Percentiles rank a stretch among this genome's conserved stretches.
These are phyloP conservation scores for Paracentrotus lividus DNA, from an alignment of 53 echinoderm and acorn worm species.

Conservation along the genomic window DNA sequence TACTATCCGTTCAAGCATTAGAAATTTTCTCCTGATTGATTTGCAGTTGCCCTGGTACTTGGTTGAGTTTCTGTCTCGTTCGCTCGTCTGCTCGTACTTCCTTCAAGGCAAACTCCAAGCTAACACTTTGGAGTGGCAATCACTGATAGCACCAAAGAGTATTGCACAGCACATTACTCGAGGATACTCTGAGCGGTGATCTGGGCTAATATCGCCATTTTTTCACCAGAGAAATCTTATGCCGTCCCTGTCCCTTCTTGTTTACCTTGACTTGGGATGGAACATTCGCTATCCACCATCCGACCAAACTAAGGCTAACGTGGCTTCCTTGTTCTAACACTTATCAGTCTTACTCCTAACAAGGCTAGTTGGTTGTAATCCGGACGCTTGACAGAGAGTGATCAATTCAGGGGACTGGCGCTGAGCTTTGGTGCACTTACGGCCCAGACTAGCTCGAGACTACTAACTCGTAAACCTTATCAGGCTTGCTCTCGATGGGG, in stretches of 20 bases:
- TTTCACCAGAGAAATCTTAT: conserved; percentile 83
- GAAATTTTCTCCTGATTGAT: conserved; percentile 63
- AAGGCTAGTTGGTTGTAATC: conserved; percentile 79
- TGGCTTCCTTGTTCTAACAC: conserved; percentile 72
- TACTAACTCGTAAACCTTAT: too few species aligned
- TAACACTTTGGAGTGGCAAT: conserved; percentile 71
- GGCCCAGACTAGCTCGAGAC: too few species aligned
- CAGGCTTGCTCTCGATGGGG: conserved; percentile 74
- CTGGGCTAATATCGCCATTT: conserved; percentile 42
- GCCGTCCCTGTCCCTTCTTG: conserved; percentile 60
- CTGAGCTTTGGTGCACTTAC: conserved; percentile 57
- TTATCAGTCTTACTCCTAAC: conserved; percentile 72
- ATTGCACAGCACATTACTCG: conserved; percentile 73
- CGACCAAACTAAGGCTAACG: conserved; percentile 76
- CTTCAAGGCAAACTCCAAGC: conserved; percentile 73
- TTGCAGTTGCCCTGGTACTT: conserved; percentile 43
- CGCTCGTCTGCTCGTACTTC: conserved; percentile 72
- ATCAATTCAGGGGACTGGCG: conserved; percentile 73
- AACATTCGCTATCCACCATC: conserved; percentile 88
- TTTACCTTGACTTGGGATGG: conserved; percentile 80
- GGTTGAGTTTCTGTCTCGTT: conserved; percentile 29
- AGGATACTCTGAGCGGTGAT: conserved; percentile 44
- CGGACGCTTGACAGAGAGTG: conserved; percentile 75
- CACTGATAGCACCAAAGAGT: conserved; percentile 77
- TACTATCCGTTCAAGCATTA: too few species aligned